Percentiles rank a stretch among this genome's conserved stretches.
Evolutionary conservation across 1,140 invertebrate species (phyloP).

Genomic region (Cherax destructor): DNA sequence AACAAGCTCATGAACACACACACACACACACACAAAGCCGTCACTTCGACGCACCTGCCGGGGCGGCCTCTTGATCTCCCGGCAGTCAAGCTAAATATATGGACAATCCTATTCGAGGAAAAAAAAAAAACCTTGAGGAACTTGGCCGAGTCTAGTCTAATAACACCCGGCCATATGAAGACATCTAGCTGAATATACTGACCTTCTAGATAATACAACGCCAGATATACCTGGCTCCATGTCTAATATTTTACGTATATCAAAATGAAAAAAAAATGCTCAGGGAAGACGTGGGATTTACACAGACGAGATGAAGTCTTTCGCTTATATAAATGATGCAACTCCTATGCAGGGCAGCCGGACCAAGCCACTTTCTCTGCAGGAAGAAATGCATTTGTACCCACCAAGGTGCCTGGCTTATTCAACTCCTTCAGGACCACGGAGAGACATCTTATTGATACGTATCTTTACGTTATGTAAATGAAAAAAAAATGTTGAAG

Average conservation of each 20-base stretch:
- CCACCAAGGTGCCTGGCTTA: background rate
- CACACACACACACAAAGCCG: background rate
- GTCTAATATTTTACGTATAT: background rate
- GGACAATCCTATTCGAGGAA: constrained; percentile 8
- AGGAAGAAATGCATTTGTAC: background rate
- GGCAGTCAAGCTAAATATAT: constrained; percentile 32
- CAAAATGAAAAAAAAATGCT: background rate
- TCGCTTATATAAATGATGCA: background rate
- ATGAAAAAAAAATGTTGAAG: too few relatives aligned
- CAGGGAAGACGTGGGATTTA: background rate
- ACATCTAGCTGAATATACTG: constrained; percentile 29
- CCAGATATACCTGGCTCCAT: background rate
- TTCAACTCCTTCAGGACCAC: background rate
- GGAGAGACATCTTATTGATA: background rate
- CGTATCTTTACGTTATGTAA: background rate
- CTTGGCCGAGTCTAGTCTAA: background rate
- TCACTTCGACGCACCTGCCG: constrained; percentile 33
- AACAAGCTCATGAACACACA: background rate
- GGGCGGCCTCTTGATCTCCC: background rate
- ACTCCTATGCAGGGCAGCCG: background rate
- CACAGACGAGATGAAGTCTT: background rate
- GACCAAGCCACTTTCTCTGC: background rate
- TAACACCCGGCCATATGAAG: constrained; percentile 12
- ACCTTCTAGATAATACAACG: background rate
- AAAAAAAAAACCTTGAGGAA: background rate